Base-by-base conservation (phyloP, 2,797 vertebrate species). In the Hirundo rustica region DNA sequence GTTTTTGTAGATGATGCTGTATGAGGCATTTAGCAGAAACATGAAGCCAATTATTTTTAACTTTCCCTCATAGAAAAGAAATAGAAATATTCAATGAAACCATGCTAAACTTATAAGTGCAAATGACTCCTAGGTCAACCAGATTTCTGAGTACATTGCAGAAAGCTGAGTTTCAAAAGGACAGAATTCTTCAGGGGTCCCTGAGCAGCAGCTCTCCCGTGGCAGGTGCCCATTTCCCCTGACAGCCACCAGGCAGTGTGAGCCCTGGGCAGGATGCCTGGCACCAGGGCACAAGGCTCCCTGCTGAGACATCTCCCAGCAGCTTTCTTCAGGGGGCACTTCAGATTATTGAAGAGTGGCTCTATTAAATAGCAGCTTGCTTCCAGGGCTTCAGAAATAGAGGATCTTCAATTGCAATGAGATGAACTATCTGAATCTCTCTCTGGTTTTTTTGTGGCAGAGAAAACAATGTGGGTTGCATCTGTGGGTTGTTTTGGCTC, bases 21-120 rank as follows among this genome's bases (percentile, higher is more conserved):
- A 32, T 32, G 16, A 83, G 34, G 42, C 30, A 76, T 16, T 5
- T 0, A 1, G 42, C 11, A 73, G 67, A 83, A 70, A 48, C 34
- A 36, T 1, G 3, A 75, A 51, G 23, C 16, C 54, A 79, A 34
- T 68, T 50, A 50, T 60, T 79, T 38, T 19, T 32, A 32, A 11
- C 17, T 6, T 66, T 66, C 45, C 34, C 44, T 29, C 11, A 32
- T 29, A 5, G 74, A 74, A 85, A 70, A 92, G n/a, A 51, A 84
- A 55, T 23, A 26, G 29, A 85, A 18, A 21, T 23, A 30, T 32
- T 65, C 61, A 67, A 75, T 50, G 23, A 70, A 91, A 58, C 44
- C 20, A 15, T 2, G 13, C 12, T 60, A 7, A 40, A 71, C 7
- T 22, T n/a, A 0, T 4, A 45, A 48, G 17, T 21, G 42, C 60